A percentile compares a stretch with the other conserved stretches of the same genome.
Conservation (phyloP, 2,888 invertebrate species). For the Theretra japonica region DNA sequence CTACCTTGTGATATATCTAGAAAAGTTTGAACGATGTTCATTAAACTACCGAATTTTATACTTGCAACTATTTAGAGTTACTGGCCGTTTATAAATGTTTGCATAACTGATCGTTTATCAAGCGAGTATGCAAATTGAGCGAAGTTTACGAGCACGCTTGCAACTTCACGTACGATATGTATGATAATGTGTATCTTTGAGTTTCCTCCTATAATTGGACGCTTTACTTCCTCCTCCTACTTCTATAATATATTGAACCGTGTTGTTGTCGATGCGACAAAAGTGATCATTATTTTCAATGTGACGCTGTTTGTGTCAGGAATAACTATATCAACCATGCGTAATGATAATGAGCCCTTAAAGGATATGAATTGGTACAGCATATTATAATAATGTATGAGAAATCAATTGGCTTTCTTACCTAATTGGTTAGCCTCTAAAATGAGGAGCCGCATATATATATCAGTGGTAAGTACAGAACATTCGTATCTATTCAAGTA, state of each 20-base stretch:
- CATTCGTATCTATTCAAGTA: too few species aligned
- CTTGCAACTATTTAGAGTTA: slow-evolving; percentile 42
- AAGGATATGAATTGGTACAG: background rate
- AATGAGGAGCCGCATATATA: too few species aligned
- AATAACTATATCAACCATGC: background rate
- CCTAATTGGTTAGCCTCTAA: too few species aligned
- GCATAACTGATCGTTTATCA: slow-evolving; percentile 20
- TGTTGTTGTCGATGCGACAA: background rate
- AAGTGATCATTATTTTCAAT: background rate
- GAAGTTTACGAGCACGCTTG: slow-evolving; percentile 20
- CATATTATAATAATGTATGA: too few species aligned
- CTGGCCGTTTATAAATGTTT: slow-evolving; percentile 29
- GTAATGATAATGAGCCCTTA: background rate
- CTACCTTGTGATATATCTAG: slow-evolving; percentile 58
- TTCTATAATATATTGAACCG: background rate
- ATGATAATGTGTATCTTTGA: slow-evolving; percentile 4
- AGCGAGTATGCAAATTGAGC: slow-evolving; percentile 9
- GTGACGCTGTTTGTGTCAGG: too few species aligned
- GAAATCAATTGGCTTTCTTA: too few species aligned
- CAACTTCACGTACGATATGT: slow-evolving; percentile 8
- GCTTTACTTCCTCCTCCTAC: background rate
- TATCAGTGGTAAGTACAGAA: too few species aligned
- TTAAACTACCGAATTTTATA: slow-evolving; percentile 58
- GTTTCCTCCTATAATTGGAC: slow-evolving; percentile 1
- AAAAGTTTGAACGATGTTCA: slow-evolving; percentile 60